Evolutionary conservation across 2,888 invertebrate genomes (phyloP), one percentile per base, ranked within the genome.

Genomic region (Scaptomyza polygonia): DNA sequence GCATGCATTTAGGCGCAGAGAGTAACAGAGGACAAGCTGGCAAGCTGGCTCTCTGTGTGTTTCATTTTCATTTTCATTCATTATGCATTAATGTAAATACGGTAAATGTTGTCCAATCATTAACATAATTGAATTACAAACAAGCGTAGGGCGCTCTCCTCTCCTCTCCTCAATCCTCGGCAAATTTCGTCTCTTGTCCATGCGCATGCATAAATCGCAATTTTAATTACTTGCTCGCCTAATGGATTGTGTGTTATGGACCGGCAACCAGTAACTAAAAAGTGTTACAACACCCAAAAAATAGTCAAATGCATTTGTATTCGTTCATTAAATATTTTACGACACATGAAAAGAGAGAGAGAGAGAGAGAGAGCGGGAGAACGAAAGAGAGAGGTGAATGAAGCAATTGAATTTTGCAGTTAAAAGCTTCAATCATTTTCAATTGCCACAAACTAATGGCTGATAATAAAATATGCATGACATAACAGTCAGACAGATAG

Each of bases 21-120:
- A 53, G 42, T 18, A 30, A 47, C 30, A 29, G 39, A 30, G 25
- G n/a, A 14, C 6, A 4, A 45, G 9, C 8, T 30, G 27, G 44
- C 44, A 25, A 25, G 25, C 55, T 18, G n/a, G n/a, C 44, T 68
- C 66, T 58, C 72, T 77, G 84, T 89, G 39, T 39, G 39, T 39
- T 39, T 39, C 39, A 16, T 39, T 39, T 39, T 39, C 39, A 16
- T 39, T 39, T 39, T 39, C 87, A 90, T 90, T 90, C 89, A 90
- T 90, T 90, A 90, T 90, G 90, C 90, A 90, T 90, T 90, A 90
- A 89, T 90, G 89, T 89, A 90, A 90, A 90, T 90, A 90, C 90
- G 89, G 89, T 89, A 90, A 90, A 90, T 90, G 89, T 90, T 90
- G 90, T 90, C 88, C 89, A 90, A 90, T 90, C 90, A 90, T 90